phyloP scores from a whole-genome alignment of 2,113 vertebrate species.

The Neoarius graeffei region DNA sequence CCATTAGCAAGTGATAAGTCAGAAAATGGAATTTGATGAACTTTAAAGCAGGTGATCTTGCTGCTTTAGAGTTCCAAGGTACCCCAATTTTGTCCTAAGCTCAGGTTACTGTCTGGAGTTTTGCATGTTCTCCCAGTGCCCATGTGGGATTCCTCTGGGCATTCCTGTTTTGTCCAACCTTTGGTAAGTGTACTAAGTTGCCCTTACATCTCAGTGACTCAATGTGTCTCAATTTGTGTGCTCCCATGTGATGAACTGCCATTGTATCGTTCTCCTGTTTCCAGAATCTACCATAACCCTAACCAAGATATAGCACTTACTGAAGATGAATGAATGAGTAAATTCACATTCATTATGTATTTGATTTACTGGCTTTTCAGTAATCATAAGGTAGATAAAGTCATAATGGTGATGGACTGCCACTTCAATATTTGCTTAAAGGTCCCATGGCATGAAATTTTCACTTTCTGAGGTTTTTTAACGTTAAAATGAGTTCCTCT shows the following conservation, averaged over 20 bases:
- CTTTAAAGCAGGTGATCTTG: neutral
- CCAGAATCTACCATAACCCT: neutral
- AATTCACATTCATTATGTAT: neutral
- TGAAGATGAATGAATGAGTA: neutral
- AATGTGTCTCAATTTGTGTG: neutral
- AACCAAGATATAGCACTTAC: neutral
- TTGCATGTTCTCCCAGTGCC: neutral
- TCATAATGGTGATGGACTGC: neutral
- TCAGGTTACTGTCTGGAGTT: neutral
- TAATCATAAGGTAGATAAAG: neutral
- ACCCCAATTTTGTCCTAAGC: neutral
- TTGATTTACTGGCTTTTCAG: neutral
- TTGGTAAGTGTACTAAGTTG: neutral
- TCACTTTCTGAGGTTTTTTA: too few relatives aligned
- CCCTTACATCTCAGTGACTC: neutral
- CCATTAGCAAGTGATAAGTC: neutral
- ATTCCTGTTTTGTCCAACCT: neutral
- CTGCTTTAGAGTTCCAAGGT: neutral
- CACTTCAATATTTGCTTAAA: neutral
- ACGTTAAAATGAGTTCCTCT: too few relatives aligned
- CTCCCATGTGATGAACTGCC: neutral
- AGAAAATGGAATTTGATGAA: neutral
- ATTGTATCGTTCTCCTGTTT: neutral
- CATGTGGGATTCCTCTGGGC: neutral
- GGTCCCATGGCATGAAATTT: too few relatives aligned